Evolutionary conservation across 2,113 vertebrate species (phyloP).

Genomic region (Elachura formosa): DNA sequence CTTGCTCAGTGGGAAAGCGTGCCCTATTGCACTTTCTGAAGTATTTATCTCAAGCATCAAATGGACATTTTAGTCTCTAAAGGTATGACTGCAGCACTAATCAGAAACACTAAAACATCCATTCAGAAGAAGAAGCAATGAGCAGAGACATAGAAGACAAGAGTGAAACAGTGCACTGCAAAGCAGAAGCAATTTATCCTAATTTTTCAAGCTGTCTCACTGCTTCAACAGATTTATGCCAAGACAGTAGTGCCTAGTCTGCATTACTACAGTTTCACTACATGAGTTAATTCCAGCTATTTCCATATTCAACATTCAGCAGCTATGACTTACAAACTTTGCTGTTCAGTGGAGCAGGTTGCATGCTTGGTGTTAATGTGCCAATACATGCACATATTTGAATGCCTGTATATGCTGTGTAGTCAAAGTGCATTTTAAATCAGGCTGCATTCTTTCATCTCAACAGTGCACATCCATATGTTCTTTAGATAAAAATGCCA

Average conservation of each 20-base stretch:
- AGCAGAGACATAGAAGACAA: neutral
- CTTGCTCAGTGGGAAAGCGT: rapidly evolving
- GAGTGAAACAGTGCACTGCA: neutral
- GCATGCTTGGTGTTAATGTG: neutral
- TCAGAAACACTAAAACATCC: neutral
- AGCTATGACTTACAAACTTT: neutral
- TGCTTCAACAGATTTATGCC: neutral
- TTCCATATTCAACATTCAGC: constrained; percentile 8
- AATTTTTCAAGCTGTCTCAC: neutral
- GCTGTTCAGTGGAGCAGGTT: neutral
- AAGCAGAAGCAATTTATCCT: constrained; percentile 5
- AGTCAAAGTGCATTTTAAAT: neutral
- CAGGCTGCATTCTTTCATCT: neutral
- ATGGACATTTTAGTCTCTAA: neutral
- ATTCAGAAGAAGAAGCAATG: neutral
- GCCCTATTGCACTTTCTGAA: neutral
- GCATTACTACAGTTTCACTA: neutral
- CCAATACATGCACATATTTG: neutral
- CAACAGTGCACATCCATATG: neutral
- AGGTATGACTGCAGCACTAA: neutral
- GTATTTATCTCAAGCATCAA: neutral
- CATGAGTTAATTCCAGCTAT: constrained; percentile 13
- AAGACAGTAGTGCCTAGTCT: neutral
- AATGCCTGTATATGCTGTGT: neutral
- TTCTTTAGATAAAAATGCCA: neutral